These are phyloP conservation scores for Raja brachyura DNA, from an alignment of 2,113 vertebrate species.

Conservation along the genomic window DNA sequence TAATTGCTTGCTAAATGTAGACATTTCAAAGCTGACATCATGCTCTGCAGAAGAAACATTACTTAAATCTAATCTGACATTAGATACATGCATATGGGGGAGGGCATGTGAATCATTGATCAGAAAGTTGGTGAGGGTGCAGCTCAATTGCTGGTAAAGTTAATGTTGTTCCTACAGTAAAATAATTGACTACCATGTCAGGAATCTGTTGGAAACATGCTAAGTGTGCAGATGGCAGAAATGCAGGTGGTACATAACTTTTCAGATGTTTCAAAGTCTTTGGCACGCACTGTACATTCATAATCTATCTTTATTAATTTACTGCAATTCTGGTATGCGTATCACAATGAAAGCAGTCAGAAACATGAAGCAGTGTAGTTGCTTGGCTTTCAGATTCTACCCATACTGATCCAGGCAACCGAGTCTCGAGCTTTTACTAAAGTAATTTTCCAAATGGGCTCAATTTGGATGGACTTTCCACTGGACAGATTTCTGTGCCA, in stretches of 20 bases:
- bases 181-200: slow-evolving; percentile 10
- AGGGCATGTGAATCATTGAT: background rate
- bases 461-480: too few species aligned
- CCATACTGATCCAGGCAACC: too few species aligned
- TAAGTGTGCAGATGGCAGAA: background rate
- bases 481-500: too few species aligned
- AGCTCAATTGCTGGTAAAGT: background rate
- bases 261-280: background rate
- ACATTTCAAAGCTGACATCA: slow-evolving; percentile 19
- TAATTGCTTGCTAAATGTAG: background rate
- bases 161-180: background rate
- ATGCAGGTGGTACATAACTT: background rate
- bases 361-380: background rate
- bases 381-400: background rate
- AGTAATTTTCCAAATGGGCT: too few species aligned
- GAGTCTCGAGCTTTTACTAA: too few species aligned
- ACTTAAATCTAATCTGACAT: background rate
- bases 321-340: background rate
- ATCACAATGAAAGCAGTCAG: background rate
- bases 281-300: background rate
- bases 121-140: background rate
- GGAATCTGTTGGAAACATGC: background rate
- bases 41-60: background rate
- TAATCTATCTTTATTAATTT: background rate
- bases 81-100: background rate